These are phyloP conservation scores for Cerastis leucographa DNA, from an alignment of 2,888 invertebrate species.

Conservation along the genomic window DNA sequence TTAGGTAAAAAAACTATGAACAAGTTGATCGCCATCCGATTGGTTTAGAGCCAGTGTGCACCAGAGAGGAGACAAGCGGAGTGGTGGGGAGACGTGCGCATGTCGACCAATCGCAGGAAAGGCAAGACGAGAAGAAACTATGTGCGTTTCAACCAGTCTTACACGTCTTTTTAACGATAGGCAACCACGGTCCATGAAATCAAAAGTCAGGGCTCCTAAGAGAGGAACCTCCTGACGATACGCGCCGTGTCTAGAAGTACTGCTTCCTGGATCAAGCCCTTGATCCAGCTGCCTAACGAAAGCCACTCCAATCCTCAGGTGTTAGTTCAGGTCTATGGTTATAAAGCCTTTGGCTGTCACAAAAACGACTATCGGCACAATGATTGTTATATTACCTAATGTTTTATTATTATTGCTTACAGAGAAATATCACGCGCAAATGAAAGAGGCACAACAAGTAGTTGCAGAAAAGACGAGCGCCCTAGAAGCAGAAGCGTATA, in stretches of 20 bases:
- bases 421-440: slow-evolving; percentile 99
- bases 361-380: background rate
- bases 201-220: background rate
- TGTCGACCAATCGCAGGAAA: background rate
- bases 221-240: background rate
- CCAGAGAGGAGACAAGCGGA: background rate
- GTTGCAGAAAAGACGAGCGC: slow-evolving; percentile 99
- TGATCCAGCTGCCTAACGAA: background rate
- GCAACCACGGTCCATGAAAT: background rate
- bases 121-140: too few relatives aligned
- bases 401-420: slow-evolving; percentile 58
- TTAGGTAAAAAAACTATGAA: slow-evolving; percentile 90
- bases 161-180: background rate
- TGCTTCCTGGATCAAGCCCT: background rate
- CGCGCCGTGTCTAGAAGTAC: background rate
- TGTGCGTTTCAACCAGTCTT: background rate
- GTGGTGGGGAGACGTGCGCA: background rate
- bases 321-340: background rate
- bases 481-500: slow-evolving; percentile 98
- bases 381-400: background rate
- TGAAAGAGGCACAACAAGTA: slow-evolving; percentile 99
- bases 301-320: background rate
- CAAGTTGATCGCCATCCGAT: background rate
- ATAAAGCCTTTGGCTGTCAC: background rate
- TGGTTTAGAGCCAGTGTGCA: background rate